These are phyloP conservation scores for Guaruba guarouba DNA, from an alignment of 2,113 vertebrate species.

Conservation along the genomic window DNA sequence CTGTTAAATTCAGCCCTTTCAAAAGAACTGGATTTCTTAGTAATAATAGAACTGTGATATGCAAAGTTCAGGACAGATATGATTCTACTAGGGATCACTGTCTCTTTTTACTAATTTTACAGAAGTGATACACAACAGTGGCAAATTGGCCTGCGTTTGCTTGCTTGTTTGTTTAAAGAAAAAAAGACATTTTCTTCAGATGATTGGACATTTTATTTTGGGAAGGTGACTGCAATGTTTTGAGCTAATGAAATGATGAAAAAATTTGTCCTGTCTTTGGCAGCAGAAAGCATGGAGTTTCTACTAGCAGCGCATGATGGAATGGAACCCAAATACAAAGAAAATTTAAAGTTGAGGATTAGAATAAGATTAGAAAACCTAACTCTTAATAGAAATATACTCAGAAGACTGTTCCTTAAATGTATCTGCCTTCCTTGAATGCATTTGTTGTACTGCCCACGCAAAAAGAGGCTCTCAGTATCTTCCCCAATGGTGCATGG, in stretches of 20 bases:
- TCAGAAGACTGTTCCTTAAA: background rate
- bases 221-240: background rate
- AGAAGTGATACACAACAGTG: background rate
- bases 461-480: background rate
- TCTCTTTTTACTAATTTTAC: background rate
- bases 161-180: background rate
- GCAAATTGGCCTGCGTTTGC: background rate
- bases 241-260: background rate
- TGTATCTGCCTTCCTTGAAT: background rate
- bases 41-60: background rate
- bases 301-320: background rate
- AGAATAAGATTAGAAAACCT: background rate
- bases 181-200: background rate
- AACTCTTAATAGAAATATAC: background rate
- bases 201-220: background rate
- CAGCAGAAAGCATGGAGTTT: background rate
- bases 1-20: slow-evolving; percentile 7
- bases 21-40: background rate
- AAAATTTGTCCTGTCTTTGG: background rate
- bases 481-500: background rate
- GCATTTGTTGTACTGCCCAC: background rate
- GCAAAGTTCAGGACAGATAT: background rate
- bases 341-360: background rate
- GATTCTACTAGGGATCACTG: background rate
- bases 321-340: background rate